These are phyloP conservation scores for Eueremaeus valkanovi DNA, from an alignment of 2,888 invertebrate species.

Conservation along the genomic window DNA sequence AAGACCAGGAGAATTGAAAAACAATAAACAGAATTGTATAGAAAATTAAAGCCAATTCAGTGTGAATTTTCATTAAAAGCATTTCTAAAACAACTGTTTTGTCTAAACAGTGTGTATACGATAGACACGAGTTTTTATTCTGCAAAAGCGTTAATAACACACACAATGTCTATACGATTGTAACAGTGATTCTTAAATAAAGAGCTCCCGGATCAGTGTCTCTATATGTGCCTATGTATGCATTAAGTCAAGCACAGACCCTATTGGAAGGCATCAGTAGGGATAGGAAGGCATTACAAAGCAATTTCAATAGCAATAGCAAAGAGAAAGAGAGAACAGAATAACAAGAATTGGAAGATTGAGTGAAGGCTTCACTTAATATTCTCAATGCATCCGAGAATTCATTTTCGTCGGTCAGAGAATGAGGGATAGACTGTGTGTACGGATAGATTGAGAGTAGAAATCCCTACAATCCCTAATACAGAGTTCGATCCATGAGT, in stretches of 20 bases:
- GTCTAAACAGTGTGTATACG: not conserved
- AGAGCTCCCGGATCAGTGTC: not conserved
- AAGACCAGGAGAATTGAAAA: not conserved
- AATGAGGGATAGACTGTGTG: not conserved
- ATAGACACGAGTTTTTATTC: not conserved
- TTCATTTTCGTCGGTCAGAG: slow-evolving; percentile 15
- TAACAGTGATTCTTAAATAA: slow-evolving; percentile 16
- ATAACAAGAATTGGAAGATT: not conserved
- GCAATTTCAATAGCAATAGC: not conserved
- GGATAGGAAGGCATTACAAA: not conserved
- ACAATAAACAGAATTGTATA: not conserved
- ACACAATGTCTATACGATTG: not conserved
- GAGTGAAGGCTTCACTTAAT: slow-evolving; percentile 4
- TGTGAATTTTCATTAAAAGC: not conserved
- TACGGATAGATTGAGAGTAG: not conserved
- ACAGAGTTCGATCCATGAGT: too few species aligned
- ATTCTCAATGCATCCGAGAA: slow-evolving; percentile 2
- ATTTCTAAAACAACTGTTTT: not conserved
- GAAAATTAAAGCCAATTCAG: not conserved
- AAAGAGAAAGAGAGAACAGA: not conserved
- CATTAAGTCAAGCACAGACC: not conserved
- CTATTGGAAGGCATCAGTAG: not conserved
- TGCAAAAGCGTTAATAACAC: not conserved
- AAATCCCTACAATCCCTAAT: not conserved
- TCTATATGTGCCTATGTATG: not conserved